phyloP scores from a whole-genome alignment of 2,113 vertebrate species.

The Perognathus longimembris region DNA sequence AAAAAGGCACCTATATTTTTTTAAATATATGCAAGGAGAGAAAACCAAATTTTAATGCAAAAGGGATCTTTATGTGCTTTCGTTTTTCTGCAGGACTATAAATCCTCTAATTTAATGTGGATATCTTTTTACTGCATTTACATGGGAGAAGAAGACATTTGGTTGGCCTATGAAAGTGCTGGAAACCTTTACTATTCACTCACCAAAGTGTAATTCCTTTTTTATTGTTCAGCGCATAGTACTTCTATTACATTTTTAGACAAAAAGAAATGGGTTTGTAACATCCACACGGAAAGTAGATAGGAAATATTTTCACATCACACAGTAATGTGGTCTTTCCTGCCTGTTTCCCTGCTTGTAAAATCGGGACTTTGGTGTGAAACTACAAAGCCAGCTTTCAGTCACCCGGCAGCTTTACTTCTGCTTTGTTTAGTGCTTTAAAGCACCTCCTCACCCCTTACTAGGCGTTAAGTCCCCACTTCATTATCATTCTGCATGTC shows the following conservation, averaged over 20 bases:
- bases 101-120: slow-evolving; percentile 68
- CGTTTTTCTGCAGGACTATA: slow-evolving; percentile 68
- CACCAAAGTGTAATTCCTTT: slow-evolving; percentile 46
- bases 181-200: slow-evolving; percentile 56
- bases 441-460: slow-evolving; percentile 55
- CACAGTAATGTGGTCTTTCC: neutral
- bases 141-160: slow-evolving; percentile 71
- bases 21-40: slow-evolving; percentile 33
- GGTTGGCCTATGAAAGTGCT: slow-evolving; percentile 66
- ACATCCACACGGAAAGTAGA: neutral
- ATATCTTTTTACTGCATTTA: slow-evolving; percentile 70
- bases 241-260: slow-evolving; percentile 29
- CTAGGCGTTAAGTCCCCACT: slow-evolving; percentile 54
- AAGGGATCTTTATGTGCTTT: slow-evolving; percentile 69
- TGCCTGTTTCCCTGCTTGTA: slow-evolving; percentile 23
- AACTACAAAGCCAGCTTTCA: slow-evolving; percentile 54
- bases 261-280: slow-evolving; percentile 30
- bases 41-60: slow-evolving; percentile 75
- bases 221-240: slow-evolving; percentile 9
- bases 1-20: slow-evolving; percentile 74
- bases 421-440: slow-evolving; percentile 67
- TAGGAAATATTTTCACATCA: slow-evolving; percentile 64
- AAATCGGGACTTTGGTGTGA: slow-evolving; percentile 42
- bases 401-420: slow-evolving; percentile 17
- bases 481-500: slow-evolving; percentile 65